Conservation (phyloP, 2,113 vertebrate species). For the Ursus arctos region DNA sequence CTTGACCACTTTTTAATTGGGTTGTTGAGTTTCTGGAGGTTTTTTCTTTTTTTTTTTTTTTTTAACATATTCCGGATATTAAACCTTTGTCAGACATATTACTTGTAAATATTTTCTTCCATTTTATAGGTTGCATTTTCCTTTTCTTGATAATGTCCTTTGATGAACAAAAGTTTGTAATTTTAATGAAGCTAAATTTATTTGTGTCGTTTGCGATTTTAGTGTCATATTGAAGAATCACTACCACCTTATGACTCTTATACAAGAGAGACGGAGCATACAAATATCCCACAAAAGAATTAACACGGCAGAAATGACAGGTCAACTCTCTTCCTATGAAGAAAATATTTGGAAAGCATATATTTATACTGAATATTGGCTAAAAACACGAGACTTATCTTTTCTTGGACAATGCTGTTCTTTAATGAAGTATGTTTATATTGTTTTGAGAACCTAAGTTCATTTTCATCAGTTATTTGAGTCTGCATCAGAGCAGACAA, state of each 20-base stretch:
- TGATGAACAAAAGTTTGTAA: background rate
- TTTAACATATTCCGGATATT: background rate
- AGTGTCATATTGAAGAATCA: background rate
- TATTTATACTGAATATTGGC: background rate
- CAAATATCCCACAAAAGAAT: background rate
- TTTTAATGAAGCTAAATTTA: background rate
- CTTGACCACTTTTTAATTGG: background rate
- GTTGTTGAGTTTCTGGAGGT: background rate
- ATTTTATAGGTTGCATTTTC: background rate
- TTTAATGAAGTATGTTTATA: background rate
- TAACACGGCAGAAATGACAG: background rate
- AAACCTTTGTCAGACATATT: background rate
- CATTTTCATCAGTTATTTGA: background rate
- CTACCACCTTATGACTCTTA: background rate
- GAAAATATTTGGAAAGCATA: background rate
- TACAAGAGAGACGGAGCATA: background rate
- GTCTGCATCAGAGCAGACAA: background rate
- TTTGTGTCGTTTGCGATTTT: background rate
- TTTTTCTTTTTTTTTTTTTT: background rate
- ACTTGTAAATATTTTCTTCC: background rate
- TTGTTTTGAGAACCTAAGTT: background rate
- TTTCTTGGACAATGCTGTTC: background rate
- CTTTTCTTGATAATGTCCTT: background rate
- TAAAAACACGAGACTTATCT: background rate
- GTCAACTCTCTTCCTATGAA: background rate